phyloP scores from a whole-genome alignment of 2,113 vertebrate species.

The Paramisgurnus dabryanus region DNA sequence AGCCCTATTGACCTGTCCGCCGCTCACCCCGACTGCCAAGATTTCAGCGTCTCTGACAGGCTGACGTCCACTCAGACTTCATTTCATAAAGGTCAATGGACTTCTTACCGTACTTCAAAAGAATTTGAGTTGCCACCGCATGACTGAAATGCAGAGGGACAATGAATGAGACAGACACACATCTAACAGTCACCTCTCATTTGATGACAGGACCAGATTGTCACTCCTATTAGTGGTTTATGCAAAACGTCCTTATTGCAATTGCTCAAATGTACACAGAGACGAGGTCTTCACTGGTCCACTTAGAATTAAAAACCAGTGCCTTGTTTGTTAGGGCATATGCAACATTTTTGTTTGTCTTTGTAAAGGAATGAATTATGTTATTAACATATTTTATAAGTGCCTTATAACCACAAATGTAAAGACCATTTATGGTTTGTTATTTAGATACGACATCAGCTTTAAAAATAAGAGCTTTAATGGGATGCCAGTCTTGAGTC shows the following conservation, averaged over 20 bases:
- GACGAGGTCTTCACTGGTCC: too few species aligned
- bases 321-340: neutral
- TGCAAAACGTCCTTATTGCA: too few species aligned
- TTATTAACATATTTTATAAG: neutral
- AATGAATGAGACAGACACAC: neutral
- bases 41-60: neutral
- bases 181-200: neutral
- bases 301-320: neutral
- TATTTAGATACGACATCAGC: neutral
- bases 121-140: neutral
- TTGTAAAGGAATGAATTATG: neutral
- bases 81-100: slow-evolving; percentile 5
- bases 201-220: neutral
- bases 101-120: neutral
- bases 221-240: neutral
- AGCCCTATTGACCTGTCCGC: neutral
- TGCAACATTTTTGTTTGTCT: neutral
- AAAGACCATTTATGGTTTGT: neutral
- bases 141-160: neutral
- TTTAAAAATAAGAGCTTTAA: neutral
- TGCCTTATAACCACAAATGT: too few species aligned
- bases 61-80: neutral
- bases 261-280: too few species aligned
- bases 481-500: neutral
- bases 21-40: neutral